A percentile compares a stretch with the other conserved stretches of the same genome.
Evolutionary conservation across 2,113 vertebrate genomes (phyloP).

Genomic region (Rhegmatorhina hoffmannsi): DNA sequence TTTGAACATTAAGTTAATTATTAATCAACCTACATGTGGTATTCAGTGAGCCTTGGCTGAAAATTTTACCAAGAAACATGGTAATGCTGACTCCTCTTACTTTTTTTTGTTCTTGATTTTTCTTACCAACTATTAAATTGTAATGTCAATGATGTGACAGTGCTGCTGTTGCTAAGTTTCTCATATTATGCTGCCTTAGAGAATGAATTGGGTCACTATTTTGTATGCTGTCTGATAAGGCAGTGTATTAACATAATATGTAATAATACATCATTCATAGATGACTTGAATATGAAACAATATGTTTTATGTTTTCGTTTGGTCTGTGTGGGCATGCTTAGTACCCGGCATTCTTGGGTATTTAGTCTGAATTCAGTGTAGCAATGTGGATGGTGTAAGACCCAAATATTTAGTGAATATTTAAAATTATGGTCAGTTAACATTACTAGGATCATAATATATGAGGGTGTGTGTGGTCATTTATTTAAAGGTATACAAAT

Average conservation of each 20-base stretch:
- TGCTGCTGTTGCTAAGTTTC: background rate
- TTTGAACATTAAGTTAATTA: background rate
- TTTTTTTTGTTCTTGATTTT: background rate
- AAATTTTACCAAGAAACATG: background rate
- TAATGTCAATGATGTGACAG: background rate
- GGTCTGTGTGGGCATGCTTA: background rate
- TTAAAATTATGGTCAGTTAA: background rate
- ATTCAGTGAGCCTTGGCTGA: background rate
- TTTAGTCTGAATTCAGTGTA: background rate
- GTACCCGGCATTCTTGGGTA: background rate
- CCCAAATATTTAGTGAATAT: background rate
- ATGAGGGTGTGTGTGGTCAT: background rate
- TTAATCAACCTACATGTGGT: background rate
- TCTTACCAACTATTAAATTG: background rate
- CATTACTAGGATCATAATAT: background rate
- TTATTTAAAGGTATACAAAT: background rate
- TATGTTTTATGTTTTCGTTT: slow-evolving; percentile 3
- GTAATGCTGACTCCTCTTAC: background rate
- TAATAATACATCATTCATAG: background rate
- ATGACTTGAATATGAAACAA: slow-evolving; percentile 20
- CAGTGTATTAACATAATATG: background rate
- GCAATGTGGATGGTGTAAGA: background rate
- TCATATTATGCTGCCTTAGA: background rate
- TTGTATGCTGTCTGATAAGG: background rate
- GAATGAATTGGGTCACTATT: background rate